phyloP scores from a whole-genome alignment of 35 echinoderm and acorn worm species.

The Ophiothrix spiculata region DNA sequence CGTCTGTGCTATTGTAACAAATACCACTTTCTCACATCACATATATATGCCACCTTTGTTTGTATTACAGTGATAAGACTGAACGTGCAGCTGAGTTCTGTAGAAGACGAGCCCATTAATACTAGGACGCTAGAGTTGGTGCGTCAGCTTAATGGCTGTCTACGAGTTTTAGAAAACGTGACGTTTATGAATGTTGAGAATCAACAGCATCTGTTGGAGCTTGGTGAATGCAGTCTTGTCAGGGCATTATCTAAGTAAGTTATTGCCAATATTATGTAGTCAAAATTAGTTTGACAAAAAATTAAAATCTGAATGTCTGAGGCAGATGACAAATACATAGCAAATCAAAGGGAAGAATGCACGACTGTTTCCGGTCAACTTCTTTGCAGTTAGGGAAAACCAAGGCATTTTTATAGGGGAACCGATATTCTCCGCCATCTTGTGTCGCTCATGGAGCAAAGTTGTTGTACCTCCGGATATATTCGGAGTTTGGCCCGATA shows the following conservation, averaged over 20 bases:
- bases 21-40: neutral
- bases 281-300: no score
- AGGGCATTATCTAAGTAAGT: slow-evolving; percentile 70
- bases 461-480: no score
- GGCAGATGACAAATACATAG: no score
- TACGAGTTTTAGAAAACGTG: slow-evolving; percentile 78
- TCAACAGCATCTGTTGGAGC: slow-evolving; percentile 85
- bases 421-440: no score
- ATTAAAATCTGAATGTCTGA: no score
- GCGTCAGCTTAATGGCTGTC: slow-evolving; percentile 66
- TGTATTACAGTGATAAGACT: slow-evolving; percentile 35
- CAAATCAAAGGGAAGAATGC: no score
- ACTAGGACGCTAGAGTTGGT: slow-evolving; percentile 56
- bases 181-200: slow-evolving; percentile 93
- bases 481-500: no score
- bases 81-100: slow-evolving; percentile 32
- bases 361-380: no score
- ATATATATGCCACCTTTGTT: neutral
- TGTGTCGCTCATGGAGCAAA: no score
- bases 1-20: neutral
- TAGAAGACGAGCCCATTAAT: slow-evolving; percentile 27
- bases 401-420: no score
- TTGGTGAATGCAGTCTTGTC: slow-evolving; percentile 62
- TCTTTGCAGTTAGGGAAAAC: no score
- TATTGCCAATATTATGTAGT: slow-evolving; percentile 6